phyloP scores from a whole-genome alignment of 2,888 invertebrate genomes.

The Campaea margaritaria region DNA sequence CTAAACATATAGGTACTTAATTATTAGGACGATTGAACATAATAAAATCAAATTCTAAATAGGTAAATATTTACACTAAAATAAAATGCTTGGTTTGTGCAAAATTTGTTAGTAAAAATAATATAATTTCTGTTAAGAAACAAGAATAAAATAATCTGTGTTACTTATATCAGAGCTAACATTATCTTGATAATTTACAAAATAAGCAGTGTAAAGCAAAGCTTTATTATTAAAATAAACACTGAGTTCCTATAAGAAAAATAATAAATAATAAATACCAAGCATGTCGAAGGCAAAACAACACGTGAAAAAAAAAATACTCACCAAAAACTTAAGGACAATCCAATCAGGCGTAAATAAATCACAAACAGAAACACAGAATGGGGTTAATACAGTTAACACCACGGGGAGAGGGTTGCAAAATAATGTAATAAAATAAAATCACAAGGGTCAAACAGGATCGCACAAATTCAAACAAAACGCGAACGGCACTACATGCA shows the following conservation, averaged over 20 bases:
- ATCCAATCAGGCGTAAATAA: constrained; percentile 75
- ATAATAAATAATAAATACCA: neutral
- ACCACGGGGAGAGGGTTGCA: constrained; percentile 67
- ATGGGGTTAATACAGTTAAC: constrained; percentile 60
- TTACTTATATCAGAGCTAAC: no score
- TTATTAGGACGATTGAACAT: no score
- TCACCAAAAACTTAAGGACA: constrained; percentile 73
- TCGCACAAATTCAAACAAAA: constrained; percentile 72
- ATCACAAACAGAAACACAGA: constrained; percentile 76
- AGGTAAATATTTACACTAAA: no score
- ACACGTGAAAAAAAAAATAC: constrained; percentile 42
- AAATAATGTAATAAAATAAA: constrained; percentile 77
- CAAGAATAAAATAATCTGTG: no score
- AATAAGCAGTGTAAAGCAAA: no score
- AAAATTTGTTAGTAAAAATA: no score
- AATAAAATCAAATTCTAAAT: no score
- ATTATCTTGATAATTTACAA: no score
- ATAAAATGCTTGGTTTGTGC: no score
- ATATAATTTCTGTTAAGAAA: no score
- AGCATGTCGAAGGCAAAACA: constrained; percentile 3
- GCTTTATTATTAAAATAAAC: no score
- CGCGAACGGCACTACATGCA: constrained; percentile 52
- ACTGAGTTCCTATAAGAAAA: neutral
- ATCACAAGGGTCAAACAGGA: constrained; percentile 78
- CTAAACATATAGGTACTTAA: neutral